phyloP scores from a whole-genome alignment of 1,140 invertebrate genomes.

The Bilobella aurantiaca region DNA sequence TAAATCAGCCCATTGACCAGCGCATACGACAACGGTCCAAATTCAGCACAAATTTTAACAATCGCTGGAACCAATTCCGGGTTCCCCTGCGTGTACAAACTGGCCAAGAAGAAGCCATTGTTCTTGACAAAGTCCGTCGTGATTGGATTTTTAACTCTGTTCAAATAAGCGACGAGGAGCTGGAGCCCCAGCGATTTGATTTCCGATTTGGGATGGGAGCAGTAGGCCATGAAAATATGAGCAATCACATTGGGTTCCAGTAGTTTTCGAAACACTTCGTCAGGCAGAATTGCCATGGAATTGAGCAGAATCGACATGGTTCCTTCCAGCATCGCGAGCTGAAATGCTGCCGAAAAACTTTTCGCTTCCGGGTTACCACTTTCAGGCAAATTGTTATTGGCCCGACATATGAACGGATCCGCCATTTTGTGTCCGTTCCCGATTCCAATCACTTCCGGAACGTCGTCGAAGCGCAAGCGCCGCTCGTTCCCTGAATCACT shows the following conservation, averaged over 20 bases:
- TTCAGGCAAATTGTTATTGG: not conserved
- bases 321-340: slow-evolving; percentile 28
- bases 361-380: not conserved
- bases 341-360: slow-evolving; percentile 25
- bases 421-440: not conserved
- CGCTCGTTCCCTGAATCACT: too few species aligned
- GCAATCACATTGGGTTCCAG: slow-evolving; percentile 20
- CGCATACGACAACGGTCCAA: slow-evolving; percentile 29
- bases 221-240: slow-evolving; percentile 26
- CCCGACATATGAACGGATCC: not conserved
- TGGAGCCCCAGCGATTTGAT: slow-evolving; percentile 28
- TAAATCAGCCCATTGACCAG: slow-evolving; percentile 24
- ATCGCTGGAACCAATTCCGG: slow-evolving; percentile 18
- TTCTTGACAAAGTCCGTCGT: slow-evolving; percentile 23
- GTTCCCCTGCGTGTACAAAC: slow-evolving; percentile 27
- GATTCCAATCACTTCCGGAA: slow-evolving; percentile 17
- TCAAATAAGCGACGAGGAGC: slow-evolving; percentile 26
- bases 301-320: slow-evolving; percentile 32
- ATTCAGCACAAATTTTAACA: slow-evolving; percentile 23
- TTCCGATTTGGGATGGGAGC: slow-evolving; percentile 24
- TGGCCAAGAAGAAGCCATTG: slow-evolving; percentile 28
- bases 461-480: too few species aligned
- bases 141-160: slow-evolving; percentile 18
- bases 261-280: slow-evolving; percentile 23
- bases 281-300: slow-evolving; percentile 30